Evolutionary conservation across 2,797 vertebrate species (phyloP).

Genomic region (Syngnathus acus): DNA sequence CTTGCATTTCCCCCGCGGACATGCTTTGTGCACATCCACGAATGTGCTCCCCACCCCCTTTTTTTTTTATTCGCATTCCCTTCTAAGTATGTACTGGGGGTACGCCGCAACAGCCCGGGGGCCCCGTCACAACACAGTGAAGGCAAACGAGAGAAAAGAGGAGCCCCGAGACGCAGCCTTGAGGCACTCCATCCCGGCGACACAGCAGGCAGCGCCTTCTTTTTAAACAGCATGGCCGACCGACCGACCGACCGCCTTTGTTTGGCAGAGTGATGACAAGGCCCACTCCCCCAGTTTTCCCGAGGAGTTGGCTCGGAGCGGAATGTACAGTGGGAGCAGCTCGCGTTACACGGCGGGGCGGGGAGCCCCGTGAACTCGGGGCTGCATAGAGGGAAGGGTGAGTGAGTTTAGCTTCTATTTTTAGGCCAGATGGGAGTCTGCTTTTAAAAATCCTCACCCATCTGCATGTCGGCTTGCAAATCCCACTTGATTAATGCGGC

Average conservation of each 20-base stretch:
- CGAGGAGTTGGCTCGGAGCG: conserved; percentile 51
- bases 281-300: conserved; percentile 32
- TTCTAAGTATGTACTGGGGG: conserved; percentile 33
- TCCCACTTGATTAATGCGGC: neutral
- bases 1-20: conserved; percentile 49
- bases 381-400: conserved; percentile 40
- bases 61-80: conserved; percentile 7
- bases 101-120: conserved; percentile 56
- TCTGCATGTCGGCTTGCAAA: neutral
- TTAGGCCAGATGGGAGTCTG: conserved; percentile 33
- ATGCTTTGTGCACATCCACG: conserved; percentile 46
- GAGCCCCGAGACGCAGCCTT: conserved; percentile 45
- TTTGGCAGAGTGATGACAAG: conserved; percentile 43
- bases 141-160: conserved; percentile 22
- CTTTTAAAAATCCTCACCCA: neutral
- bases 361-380: conserved; percentile 32
- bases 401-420: conserved; percentile 63
- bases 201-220: conserved; percentile 22
- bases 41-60: conserved; percentile 29
- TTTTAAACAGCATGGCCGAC: conserved; percentile 10
- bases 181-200: conserved; percentile 47
- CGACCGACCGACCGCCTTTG: conserved; percentile 14
- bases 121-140: conserved; percentile 21
- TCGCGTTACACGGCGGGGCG: conserved; percentile 58
- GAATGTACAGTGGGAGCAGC: conserved; percentile 61